A percentile compares a stretch with the other conserved stretches of the same genome.
phyloP scores from a whole-genome alignment of 2,888 invertebrate genomes.

The Phlogophora meticulosa region DNA sequence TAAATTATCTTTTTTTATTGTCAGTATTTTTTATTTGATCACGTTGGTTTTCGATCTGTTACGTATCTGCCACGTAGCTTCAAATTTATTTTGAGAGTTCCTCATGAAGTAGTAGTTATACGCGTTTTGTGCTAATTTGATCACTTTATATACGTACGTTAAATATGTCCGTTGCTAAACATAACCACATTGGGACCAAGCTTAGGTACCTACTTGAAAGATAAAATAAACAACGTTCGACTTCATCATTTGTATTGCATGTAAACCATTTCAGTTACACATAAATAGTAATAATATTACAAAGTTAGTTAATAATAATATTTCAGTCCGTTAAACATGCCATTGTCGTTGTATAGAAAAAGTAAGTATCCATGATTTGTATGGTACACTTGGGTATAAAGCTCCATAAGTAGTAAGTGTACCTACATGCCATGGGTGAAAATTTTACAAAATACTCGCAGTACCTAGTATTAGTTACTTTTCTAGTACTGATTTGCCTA shows the following conservation, averaged over 20 bases:
- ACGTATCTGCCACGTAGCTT: too few relatives aligned
- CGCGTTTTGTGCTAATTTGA: too few relatives aligned
- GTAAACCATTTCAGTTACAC: constrained; percentile 41
- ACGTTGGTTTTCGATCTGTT: too few relatives aligned
- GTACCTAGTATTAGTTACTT: not conserved
- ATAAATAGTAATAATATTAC: constrained; percentile 26
- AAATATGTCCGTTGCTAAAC: too few relatives aligned
- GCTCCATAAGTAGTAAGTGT: not conserved
- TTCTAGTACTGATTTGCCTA: constrained; percentile 6
- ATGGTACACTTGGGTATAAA: not conserved
- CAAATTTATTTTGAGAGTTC: too few relatives aligned
- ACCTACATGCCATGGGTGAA: not conserved
- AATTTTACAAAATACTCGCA: not conserved
- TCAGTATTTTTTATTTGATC: too few relatives aligned
- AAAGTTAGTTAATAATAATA: constrained; percentile 38
- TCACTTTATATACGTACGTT: too few relatives aligned
- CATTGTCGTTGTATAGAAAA: constrained; percentile 54
- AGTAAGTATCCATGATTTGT: not conserved
- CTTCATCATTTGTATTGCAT: constrained; percentile 52
- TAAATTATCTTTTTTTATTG: too few relatives aligned
- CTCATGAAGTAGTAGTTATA: too few relatives aligned
- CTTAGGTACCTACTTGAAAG: too few relatives aligned
- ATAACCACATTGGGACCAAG: too few relatives aligned
- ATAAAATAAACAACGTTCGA: constrained; percentile 30
- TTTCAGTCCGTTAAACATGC: constrained; percentile 64